A percentile compares a stretch with the other conserved stretches of the same genome.
These are phyloP conservation scores for Phataginus tetradactyla DNA, from an alignment of 2,797 vertebrate species.

Conservation along the genomic window DNA sequence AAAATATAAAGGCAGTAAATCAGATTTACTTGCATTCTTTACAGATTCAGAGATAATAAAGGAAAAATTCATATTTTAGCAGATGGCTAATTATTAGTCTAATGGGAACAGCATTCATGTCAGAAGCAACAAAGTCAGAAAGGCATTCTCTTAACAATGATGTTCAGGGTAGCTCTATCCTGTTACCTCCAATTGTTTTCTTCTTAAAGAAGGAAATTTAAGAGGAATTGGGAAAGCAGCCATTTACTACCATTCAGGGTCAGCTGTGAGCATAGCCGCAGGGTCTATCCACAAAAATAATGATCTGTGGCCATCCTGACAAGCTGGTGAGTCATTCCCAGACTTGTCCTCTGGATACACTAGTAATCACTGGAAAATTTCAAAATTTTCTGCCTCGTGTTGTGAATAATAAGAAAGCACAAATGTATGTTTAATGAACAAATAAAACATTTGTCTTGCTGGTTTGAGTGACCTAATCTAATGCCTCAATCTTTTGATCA, in stretches of 20 bases:
- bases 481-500: conserved; percentile 57
- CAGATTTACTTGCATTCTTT: conserved; percentile 8
- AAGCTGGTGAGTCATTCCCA: conserved; percentile 57
- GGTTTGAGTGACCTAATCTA: conserved; percentile 52
- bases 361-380: conserved; percentile 64
- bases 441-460: conserved; percentile 61
- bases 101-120: neutral
- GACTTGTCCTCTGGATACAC: conserved; percentile 46
- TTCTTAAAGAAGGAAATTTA: conserved; percentile 34
- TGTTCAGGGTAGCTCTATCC: neutral
- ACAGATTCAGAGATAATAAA: neutral
- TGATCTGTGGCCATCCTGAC: conserved; percentile 51
- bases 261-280: neutral
- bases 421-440: conserved; percentile 54
- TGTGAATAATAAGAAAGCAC: conserved; percentile 62
- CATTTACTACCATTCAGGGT: neutral
- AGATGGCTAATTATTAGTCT: neutral
- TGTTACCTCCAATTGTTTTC: neutral
- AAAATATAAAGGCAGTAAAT: neutral
- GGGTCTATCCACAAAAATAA: neutral
- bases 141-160: neutral
- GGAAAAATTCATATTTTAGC: conserved; percentile 19
- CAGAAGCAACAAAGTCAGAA: conserved; percentile 13
- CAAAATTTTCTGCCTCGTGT: conserved; percentile 55
- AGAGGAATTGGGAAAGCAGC: conserved; percentile 47